Percentiles rank a stretch among this genome's conserved stretches.
phyloP scores from a whole-genome alignment of 2,113 vertebrate genomes.

The Theristicus caerulescens region DNA sequence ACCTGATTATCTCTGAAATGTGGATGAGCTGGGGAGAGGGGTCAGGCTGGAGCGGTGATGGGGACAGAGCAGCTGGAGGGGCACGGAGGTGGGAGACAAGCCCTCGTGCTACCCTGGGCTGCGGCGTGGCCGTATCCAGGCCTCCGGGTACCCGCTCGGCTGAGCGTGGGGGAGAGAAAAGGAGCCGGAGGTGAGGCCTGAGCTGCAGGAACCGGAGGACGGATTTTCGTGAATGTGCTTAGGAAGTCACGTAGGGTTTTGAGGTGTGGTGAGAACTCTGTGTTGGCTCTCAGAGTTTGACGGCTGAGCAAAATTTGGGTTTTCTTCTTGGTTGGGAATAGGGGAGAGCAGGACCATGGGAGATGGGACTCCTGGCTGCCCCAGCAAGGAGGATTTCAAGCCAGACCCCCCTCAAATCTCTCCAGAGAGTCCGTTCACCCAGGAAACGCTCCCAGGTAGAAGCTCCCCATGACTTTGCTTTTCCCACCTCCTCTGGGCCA shows the following conservation, averaged over 20 bases:
- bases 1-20: background rate
- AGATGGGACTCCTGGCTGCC: background rate
- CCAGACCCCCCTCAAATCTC: background rate
- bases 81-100: background rate
- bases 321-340: background rate
- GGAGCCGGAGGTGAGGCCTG: background rate
- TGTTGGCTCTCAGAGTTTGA: fast-evolving
- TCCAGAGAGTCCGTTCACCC: background rate
- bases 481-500: background rate
- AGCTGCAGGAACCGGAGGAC: fast-evolving
- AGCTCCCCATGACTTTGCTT: background rate
- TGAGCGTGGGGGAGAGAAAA: fast-evolving
- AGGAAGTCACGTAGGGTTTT: fast-evolving
- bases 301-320: background rate
- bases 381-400: background rate
- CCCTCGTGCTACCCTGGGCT: background rate
- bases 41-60: background rate
- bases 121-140: fast-evolving
- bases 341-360: background rate
- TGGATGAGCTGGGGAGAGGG: background rate
- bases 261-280: background rate
- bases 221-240: fast-evolving
- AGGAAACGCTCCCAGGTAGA: background rate
- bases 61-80: background rate
- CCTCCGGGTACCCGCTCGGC: fast-evolving